phyloP scores from a whole-genome alignment of 2,888 invertebrate species.

The Philaethria dido region DNA sequence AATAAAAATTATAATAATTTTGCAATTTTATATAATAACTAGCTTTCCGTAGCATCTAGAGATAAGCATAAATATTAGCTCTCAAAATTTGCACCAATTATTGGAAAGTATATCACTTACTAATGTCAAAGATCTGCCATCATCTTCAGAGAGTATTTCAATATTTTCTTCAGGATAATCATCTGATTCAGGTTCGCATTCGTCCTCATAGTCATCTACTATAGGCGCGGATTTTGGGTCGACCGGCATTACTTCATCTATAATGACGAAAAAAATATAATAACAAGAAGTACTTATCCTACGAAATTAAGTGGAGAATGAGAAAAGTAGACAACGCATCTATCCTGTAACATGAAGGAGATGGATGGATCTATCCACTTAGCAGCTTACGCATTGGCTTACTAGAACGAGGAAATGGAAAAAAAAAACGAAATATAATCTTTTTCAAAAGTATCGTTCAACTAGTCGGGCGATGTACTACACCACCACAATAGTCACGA shows the following conservation, averaged over 20 bases:
- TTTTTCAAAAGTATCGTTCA: too few species aligned
- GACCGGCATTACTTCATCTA: constrained; percentile 87
- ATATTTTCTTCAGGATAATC: constrained; percentile 63
- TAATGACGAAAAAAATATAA: constrained; percentile 25
- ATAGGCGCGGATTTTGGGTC: constrained; percentile 69
- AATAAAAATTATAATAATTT: constrained; percentile 7
- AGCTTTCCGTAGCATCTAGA: constrained; percentile 40
- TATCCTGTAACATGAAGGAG: neutral
- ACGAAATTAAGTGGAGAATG: too few species aligned
- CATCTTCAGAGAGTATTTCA: constrained; percentile 38
- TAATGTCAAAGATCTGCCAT: neutral
- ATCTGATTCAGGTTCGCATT: constrained; percentile 75
- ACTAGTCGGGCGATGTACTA: too few species aligned
- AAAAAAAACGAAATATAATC: too few species aligned
- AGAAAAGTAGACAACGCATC: too few species aligned
- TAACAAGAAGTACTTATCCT: neutral
- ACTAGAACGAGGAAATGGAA: too few species aligned
- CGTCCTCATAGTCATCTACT: constrained; percentile 75
- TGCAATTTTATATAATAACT: neutral
- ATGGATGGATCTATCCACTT: too few species aligned
- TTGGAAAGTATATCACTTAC: constrained; percentile 12
- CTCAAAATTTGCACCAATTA: neutral
- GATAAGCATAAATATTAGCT: neutral
- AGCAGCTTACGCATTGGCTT: too few species aligned
- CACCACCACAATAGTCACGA: too few species aligned